phyloP scores from a whole-genome alignment of 2,113 vertebrate genomes.

The Cyrtonyx montezumae region DNA sequence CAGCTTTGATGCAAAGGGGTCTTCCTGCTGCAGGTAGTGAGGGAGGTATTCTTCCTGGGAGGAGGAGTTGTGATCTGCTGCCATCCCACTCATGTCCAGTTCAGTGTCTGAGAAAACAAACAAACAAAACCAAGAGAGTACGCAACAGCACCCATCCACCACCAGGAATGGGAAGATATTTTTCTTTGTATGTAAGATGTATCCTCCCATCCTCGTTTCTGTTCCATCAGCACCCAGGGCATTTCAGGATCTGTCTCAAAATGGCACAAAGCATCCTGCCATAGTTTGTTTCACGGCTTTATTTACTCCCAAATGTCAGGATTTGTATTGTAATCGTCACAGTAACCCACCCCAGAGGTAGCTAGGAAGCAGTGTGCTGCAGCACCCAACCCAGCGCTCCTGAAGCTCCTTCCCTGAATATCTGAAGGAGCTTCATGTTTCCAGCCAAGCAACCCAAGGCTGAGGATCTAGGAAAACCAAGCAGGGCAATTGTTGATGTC shows the following conservation, averaged over 20 bases:
- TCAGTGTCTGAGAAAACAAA: constrained; percentile 65
- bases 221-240: neutral
- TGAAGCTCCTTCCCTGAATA: neutral
- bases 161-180: neutral
- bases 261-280: neutral
- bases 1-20: constrained; percentile 91
- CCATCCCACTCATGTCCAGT: constrained; percentile 66
- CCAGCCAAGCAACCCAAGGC: neutral
- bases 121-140: neutral
- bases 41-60: constrained; percentile 73
- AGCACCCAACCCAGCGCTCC: neutral
- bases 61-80: constrained; percentile 75
- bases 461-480: neutral
- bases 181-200: neutral
- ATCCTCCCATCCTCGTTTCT: neutral
- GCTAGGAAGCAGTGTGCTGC: too few relatives aligned
- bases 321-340: neutral
- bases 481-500: neutral
- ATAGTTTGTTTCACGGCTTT: neutral
- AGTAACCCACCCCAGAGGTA: neutral
- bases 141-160: neutral
- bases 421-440: neutral
- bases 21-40: constrained; percentile 80
- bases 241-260: neutral
- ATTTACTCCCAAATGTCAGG: neutral